These are phyloP conservation scores for Nyctereutes procyonoides DNA, from an alignment of 2,113 vertebrate species.

Conservation along the genomic window DNA sequence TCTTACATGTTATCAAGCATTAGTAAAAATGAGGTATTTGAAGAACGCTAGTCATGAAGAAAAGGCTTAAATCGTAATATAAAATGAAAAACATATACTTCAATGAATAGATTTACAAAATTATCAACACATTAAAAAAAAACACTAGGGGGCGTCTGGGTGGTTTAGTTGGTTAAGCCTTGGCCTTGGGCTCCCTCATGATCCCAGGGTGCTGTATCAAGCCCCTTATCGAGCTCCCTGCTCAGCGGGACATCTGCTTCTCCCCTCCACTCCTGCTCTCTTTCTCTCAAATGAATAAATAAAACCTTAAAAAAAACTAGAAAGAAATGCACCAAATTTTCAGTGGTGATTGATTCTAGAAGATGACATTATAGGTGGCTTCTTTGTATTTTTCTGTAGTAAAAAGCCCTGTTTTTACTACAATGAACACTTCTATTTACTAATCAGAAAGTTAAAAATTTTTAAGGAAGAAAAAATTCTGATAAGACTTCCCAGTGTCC, in stretches of 20 bases:
- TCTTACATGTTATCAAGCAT: neutral
- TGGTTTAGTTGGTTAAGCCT: no score
- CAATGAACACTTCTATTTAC: neutral
- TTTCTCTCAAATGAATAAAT: no score
- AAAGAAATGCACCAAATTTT: neutral
- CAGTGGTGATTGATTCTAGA: neutral
- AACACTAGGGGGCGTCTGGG: neutral
- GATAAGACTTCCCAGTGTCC: neutral
- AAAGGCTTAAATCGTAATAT: neutral
- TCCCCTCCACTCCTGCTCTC: no score
- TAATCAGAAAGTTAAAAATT: neutral
- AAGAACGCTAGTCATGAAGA: neutral
- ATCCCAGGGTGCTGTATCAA: no score
- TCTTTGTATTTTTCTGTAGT: neutral
- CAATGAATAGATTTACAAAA: neutral
- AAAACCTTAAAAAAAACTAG: neutral
- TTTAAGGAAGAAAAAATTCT: neutral
- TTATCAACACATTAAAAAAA: neutral
- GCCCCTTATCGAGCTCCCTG: no score
- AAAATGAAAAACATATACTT: neutral
- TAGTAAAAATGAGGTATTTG: neutral
- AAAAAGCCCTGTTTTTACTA: neutral
- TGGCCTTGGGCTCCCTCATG: no score
- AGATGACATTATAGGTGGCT: neutral
- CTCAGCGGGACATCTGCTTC: no score